Base-by-base conservation (phyloP, 1,140 invertebrate species). In the Anagrus nilaparvatae region DNA sequence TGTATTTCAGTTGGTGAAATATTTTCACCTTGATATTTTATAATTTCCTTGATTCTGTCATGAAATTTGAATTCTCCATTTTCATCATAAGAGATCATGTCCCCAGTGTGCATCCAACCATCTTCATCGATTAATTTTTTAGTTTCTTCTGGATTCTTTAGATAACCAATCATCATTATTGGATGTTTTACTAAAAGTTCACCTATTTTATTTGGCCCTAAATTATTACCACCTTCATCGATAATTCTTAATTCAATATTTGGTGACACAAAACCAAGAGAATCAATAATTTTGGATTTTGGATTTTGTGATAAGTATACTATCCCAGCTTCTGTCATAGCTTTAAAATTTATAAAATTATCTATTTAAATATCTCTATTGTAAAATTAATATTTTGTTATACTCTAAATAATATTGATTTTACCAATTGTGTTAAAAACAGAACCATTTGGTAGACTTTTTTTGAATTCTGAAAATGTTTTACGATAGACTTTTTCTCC, bases 1-100 rank as follows among this genome's bases (percentile, higher is more conserved):
- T 82, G 78, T 9, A 82, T 58, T 52, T 78, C 73, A 0, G 69
- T 66, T 3, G 80, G 79, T 1, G 74, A 52, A 2, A 73, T 67
- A 47, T 76, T 72, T 24, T 67, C 48, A 21, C 70, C 72, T 60
- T 70, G 71, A 17, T 75, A 74, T 49, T 79, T 80, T 27, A 78
- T 74, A 5, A 79, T 47, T 46, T 77, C 75, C 40, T 78, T 78
- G 6, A 76, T 27, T 37, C 77, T 57, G 31, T 78, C 77, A 0
- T 70, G 48, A 33, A 79, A 54, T 18, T 57, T 73, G 17, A 77
- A 44, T 17, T 60, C 65, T 3, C 63, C 70, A 1, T 68, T 46
- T 3, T 66, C 49, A 23, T 76, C 69, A 36, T 63, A 57, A 43
- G 67, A 71, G 6, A 59, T 74, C 5, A 78, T 53, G 49, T 78